Percentiles rank a stretch among this genome's conserved stretches.
These are phyloP conservation scores for Proisotoma minuta DNA, from an alignment of 2,888 invertebrate species.

Conservation along the genomic window DNA sequence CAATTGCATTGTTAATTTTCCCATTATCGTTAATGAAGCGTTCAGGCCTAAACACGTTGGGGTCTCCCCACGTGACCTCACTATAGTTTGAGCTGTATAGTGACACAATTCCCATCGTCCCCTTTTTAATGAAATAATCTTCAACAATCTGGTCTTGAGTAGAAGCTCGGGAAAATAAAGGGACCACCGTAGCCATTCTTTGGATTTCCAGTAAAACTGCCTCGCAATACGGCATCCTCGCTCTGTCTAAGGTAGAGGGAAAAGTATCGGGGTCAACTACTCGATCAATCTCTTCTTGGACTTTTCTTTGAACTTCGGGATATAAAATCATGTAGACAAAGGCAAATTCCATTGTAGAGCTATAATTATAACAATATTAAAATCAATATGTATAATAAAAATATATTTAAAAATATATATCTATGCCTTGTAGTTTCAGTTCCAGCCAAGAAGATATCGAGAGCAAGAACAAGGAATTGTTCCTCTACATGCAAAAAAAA, in stretches of 20 bases:
- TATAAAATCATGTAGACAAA: slow-evolving; percentile 40
- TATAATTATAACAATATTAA: slow-evolving; percentile 1
- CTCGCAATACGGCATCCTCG: slow-evolving; percentile 42
- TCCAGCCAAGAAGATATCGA: slow-evolving; percentile 33
- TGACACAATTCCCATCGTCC: slow-evolving; percentile 39
- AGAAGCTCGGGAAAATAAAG: slow-evolving; percentile 36
- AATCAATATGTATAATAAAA: no score
- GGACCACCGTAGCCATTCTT: slow-evolving; percentile 38
- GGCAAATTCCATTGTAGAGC: slow-evolving; percentile 45
- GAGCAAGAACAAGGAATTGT: slow-evolving; percentile 33
- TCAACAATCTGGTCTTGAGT: slow-evolving; percentile 31
- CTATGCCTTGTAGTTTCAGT: slow-evolving; percentile 21
- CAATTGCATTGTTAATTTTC: slow-evolving; percentile 37
- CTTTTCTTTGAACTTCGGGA: slow-evolving; percentile 36
- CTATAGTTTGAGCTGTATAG: slow-evolving; percentile 41
- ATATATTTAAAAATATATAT: no score
- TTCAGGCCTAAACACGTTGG: slow-evolving; percentile 37
- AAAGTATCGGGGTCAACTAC: slow-evolving; percentile 27
- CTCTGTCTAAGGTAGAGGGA: slow-evolving; percentile 28
- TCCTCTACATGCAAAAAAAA: slow-evolving; percentile 20
- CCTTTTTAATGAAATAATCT: slow-evolving; percentile 38
- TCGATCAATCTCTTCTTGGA: slow-evolving; percentile 45
- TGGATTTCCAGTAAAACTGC: slow-evolving; percentile 39
- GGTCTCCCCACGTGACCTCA: slow-evolving; percentile 42
- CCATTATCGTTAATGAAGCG: slow-evolving; percentile 36